Evolutionary conservation across 2,888 invertebrate species (phyloP).

Genomic region (Campoletis raptor): DNA sequence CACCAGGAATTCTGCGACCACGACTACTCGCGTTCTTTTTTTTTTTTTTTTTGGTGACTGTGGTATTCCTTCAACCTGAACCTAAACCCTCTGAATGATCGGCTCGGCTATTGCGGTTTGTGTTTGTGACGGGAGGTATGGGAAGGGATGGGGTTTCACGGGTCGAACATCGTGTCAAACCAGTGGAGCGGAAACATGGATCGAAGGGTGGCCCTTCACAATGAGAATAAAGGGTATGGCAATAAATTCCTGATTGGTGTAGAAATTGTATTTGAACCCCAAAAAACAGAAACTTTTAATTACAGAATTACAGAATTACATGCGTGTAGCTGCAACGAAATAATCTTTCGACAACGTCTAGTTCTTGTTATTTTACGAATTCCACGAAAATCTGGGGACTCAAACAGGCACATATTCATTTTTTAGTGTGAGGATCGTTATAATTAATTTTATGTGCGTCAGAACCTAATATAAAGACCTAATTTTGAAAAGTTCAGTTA

Average conservation of each 20-base stretch:
- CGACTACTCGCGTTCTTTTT: neutral
- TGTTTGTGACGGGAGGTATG: slow-evolving; percentile 5
- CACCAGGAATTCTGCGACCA: slow-evolving; percentile 2
- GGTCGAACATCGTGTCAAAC: slow-evolving; percentile 43
- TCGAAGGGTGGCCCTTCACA: slow-evolving; percentile 27
- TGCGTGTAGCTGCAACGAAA: neutral
- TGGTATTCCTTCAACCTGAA: slow-evolving; percentile 12
- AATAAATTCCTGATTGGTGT: slow-evolving; percentile 17
- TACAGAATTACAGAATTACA: neutral
- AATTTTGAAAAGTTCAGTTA: neutral
- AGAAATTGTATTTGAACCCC: neutral
- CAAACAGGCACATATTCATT: too few relatives aligned
- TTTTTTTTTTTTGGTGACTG: slow-evolving; percentile 15
- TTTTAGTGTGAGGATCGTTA: neutral
- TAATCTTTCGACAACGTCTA: neutral
- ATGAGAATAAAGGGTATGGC: slow-evolving; percentile 15
- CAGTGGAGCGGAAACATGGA: slow-evolving; percentile 39
- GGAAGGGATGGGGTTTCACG: slow-evolving; percentile 21
- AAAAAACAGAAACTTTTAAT: neutral
- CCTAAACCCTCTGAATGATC: slow-evolving; percentile 17
- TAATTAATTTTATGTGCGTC: neutral
- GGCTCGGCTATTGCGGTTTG: slow-evolving; percentile 21
- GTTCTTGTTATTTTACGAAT: neutral
- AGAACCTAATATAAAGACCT: neutral
- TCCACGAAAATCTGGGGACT: neutral